A percentile compares a stretch with the other conserved stretches of the same genome.
phyloP scores from a whole-genome alignment of 2,797 vertebrate genomes.

The Sebastiscus albofasciatus region DNA sequence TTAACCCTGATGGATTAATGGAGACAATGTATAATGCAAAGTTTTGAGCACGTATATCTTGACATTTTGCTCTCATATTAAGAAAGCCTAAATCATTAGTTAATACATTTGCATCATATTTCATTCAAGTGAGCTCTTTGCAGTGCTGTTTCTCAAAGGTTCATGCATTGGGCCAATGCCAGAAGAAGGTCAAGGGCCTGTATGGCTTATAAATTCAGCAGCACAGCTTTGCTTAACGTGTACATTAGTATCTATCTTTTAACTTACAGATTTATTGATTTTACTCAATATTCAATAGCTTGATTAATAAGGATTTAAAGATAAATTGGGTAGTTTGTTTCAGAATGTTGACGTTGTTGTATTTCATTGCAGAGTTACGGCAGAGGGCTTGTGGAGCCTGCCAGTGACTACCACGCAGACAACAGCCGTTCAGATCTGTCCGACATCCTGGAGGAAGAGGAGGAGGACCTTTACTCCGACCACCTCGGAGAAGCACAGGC shows the following conservation, averaged over 20 bases:
- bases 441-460: slow-evolving; percentile 96
- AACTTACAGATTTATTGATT: background rate
- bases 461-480: slow-evolving; percentile 90
- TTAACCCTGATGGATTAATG: background rate
- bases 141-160: background rate
- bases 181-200: background rate
- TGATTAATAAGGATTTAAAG: background rate
- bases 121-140: background rate
- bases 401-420: slow-evolving; percentile 85
- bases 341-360: background rate
- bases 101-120: background rate
- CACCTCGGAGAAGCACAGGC: slow-evolving; percentile 72
- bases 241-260: background rate
- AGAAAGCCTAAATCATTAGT: background rate
- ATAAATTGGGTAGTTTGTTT: background rate
- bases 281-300: background rate
- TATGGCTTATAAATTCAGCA: background rate
- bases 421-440: slow-evolving; percentile 95
- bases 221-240: background rate
- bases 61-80: background rate
- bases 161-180: background rate
- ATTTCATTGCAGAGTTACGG: slow-evolving; percentile 65
- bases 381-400: slow-evolving; percentile 72
- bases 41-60: background rate
- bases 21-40: background rate